phyloP scores from a whole-genome alignment of 1,140 invertebrate genomes.

The Magallana gigas region DNA sequence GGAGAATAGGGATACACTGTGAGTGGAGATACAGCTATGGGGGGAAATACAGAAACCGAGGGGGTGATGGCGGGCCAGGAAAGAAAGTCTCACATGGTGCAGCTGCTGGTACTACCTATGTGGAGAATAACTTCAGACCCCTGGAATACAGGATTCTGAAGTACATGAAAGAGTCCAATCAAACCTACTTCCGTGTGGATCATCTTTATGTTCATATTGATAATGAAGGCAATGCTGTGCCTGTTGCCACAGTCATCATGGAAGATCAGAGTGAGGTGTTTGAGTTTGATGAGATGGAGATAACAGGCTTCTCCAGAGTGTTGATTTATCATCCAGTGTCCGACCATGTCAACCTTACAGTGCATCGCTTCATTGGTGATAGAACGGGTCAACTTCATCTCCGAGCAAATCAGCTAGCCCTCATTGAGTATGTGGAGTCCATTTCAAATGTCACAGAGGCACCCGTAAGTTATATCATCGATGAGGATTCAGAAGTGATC shows the following conservation, averaged over 20 bases:
- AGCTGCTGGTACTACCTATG: constrained; percentile 70
- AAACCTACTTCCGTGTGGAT: constrained; percentile 71
- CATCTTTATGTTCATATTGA: constrained; percentile 70
- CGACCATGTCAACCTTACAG: constrained; percentile 55
- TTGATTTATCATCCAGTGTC: constrained; percentile 64
- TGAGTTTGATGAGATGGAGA: constrained; percentile 70
- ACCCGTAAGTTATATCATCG: constrained; percentile 71
- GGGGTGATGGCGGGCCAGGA: constrained; percentile 61
- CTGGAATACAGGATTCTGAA: constrained; percentile 71
- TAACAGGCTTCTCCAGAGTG: constrained; percentile 66
- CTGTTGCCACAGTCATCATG: constrained; percentile 68
- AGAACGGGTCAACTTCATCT: constrained; percentile 71
- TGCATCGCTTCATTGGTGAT: constrained; percentile 69
- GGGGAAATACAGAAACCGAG: constrained; percentile 66
- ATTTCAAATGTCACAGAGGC: constrained; percentile 71
- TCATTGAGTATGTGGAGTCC: constrained; percentile 71
- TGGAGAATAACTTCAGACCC: constrained; percentile 71
- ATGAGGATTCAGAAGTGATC: constrained; percentile 67
- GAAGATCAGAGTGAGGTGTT: constrained; percentile 65
- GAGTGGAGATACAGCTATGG: constrained; percentile 67
- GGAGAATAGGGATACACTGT: constrained; percentile 70
- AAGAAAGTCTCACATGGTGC: constrained; percentile 58
- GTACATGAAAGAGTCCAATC: constrained; percentile 64
- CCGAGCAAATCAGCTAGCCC: constrained; percentile 62
- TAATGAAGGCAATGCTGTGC: constrained; percentile 64